Evolutionary conservation across 2,113 vertebrate species (phyloP).

Genomic region (Benitochromis conjunctus): DNA sequence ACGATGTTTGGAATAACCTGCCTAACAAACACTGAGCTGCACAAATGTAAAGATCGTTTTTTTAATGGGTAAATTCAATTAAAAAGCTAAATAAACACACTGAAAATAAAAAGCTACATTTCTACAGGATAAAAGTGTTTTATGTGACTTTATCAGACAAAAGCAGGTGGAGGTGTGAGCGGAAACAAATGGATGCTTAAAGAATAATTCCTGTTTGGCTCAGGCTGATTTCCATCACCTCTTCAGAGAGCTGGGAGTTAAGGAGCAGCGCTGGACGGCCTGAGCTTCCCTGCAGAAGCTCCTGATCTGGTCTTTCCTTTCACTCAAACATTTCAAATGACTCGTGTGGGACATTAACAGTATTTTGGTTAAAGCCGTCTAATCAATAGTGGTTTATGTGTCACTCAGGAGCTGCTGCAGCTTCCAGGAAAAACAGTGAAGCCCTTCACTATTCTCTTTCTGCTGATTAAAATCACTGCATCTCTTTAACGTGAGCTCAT

Average conservation of each 20-base stretch:
- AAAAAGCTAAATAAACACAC: not conserved
- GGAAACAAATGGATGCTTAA: not conserved
- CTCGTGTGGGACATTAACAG: not conserved
- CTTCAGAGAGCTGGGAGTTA: not conserved
- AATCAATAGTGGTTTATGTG: not conserved
- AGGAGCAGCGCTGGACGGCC: not conserved
- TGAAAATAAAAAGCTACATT: not conserved
- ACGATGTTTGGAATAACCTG: not conserved
- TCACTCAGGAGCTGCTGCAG: not conserved
- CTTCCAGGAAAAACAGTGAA: not conserved
- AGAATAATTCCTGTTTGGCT: not conserved
- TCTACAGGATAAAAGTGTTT: not conserved
- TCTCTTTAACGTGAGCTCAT: not conserved
- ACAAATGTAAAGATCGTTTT: not conserved
- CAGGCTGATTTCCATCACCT: not conserved
- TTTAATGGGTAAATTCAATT: not conserved
- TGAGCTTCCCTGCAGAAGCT: not conserved
- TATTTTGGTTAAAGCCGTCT: not conserved
- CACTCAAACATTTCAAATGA: not conserved
- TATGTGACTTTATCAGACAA: not conserved
- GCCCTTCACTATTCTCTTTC: not conserved
- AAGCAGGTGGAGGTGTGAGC: not conserved
- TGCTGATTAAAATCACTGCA: not conserved
- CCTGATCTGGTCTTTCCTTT: not conserved
- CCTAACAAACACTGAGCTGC: not conserved